These are phyloP conservation scores for Centruroides sculpturatus DNA, from an alignment of 1,140 invertebrate genomes.

Conservation along the genomic window DNA sequence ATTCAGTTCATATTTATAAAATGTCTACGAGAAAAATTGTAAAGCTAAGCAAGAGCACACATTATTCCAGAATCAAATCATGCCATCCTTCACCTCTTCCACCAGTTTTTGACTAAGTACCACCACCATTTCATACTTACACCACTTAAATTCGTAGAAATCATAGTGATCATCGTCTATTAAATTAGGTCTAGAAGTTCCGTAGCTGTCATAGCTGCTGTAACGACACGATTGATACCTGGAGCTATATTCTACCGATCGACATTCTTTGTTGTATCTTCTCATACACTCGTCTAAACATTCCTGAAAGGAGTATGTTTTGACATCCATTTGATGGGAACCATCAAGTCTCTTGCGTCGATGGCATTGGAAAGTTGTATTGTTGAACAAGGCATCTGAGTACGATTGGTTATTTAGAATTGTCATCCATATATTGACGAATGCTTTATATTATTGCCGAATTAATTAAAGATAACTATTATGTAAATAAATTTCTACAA, in stretches of 20 bases:
- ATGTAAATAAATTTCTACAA: too few relatives aligned
- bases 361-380: slow-evolving; percentile 71
- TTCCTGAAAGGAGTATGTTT: slow-evolving; percentile 65
- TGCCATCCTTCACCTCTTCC: background rate
- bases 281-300: slow-evolving; percentile 75
- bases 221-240: slow-evolving; percentile 64
- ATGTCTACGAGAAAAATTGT: too few relatives aligned
- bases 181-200: slow-evolving; percentile 34
- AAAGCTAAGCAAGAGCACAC: too few relatives aligned
- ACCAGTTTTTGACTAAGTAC: background rate
- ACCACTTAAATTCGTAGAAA: slow-evolving; percentile 59
- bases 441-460: too few relatives aligned
- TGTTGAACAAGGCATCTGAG: slow-evolving; percentile 17
- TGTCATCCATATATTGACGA: too few relatives aligned
- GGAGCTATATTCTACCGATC: slow-evolving; percentile 73
- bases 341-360: slow-evolving; percentile 65
- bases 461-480: too few relatives aligned
- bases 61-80: too few relatives aligned
- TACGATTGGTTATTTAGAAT: too few relatives aligned
- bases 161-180: slow-evolving; percentile 80
- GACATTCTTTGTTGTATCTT: slow-evolving; percentile 38
- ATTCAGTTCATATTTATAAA: too few relatives aligned
- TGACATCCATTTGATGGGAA: slow-evolving; percentile 78
- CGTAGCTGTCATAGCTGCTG: slow-evolving; percentile 50
- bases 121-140: slow-evolving; percentile 41